Conservation (phyloP, 1,140 invertebrate genomes). For the Caenorhabditis inopinata region DNA sequence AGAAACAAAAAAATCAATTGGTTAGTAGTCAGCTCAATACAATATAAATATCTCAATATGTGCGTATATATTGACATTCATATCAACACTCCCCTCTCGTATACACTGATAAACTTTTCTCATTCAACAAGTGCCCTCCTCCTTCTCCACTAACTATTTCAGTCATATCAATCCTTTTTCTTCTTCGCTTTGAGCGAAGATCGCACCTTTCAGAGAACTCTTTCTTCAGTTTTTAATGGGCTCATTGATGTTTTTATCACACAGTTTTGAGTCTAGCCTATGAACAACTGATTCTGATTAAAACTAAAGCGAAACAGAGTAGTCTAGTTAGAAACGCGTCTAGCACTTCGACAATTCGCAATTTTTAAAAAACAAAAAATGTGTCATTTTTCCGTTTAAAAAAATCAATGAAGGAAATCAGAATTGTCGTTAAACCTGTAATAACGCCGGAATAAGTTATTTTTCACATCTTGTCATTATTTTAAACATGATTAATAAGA, state of each 20-base stretch:
- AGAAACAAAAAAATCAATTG: neutral
- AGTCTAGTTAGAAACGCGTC: neutral
- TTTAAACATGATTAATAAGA: too few relatives aligned
- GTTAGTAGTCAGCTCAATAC: neutral
- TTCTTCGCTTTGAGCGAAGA: neutral
- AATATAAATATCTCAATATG: slow-evolving; percentile 32
- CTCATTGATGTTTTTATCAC: neutral
- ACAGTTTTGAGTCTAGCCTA: neutral
- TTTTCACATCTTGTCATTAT: too few relatives aligned
- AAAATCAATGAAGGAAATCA: too few relatives aligned
- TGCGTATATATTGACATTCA: slow-evolving; percentile 30
- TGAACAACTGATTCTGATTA: too few relatives aligned
- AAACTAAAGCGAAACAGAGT: neutral
- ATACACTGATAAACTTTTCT: neutral
- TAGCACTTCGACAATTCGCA: too few relatives aligned
- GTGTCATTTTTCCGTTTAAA: too few relatives aligned
- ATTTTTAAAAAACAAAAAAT: too few relatives aligned
- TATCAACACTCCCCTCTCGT: neutral
- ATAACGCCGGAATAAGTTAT: too few relatives aligned
- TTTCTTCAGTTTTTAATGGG: too few relatives aligned
- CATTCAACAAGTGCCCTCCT: neutral
- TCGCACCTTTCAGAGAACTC: neutral
- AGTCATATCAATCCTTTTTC: neutral
- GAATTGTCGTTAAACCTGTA: too few relatives aligned
- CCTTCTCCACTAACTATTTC: neutral